Conservation (phyloP, 2,113 vertebrate species). For the Aythya baeri region DNA sequence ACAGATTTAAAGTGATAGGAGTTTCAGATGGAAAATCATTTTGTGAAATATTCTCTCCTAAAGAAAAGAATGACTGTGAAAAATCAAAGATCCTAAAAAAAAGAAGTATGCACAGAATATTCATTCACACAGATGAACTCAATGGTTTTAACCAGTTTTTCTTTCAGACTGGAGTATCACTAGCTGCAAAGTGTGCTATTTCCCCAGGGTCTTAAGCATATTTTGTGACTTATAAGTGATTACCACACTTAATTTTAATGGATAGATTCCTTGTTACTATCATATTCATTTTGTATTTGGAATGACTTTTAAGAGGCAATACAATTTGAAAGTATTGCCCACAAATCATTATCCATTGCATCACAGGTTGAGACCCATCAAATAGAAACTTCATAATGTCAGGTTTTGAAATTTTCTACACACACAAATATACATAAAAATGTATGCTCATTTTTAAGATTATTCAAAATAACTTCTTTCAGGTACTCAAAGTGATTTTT, state of each 20-base stretch:
- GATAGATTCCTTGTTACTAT: not conserved
- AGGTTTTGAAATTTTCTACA: not conserved
- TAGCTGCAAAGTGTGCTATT: not conserved
- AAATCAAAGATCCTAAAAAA: slow-evolving; percentile 58
- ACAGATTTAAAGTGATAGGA: slow-evolving; percentile 76
- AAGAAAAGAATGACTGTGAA: slow-evolving; percentile 65
- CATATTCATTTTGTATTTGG: not conserved
- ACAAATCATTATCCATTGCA: not conserved
- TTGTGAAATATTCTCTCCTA: slow-evolving; percentile 78
- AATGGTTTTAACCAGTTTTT: not conserved
- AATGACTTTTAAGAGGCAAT: not conserved
- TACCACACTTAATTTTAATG: not conserved
- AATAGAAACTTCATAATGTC: not conserved
- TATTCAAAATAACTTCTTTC: not conserved
- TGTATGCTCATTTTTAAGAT: not conserved
- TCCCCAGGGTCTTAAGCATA: not conserved
- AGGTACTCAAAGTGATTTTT: not conserved
- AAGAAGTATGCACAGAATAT: slow-evolving; percentile 29
- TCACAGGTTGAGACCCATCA: not conserved
- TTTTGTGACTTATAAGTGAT: not conserved
- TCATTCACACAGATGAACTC: not conserved
- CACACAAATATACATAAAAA: not conserved
- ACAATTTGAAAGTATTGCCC: not conserved
- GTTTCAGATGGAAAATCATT: slow-evolving; percentile 76
- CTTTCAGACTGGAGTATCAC: not conserved